These are phyloP conservation scores for Mythimna pallens DNA, from an alignment of 2,888 invertebrate species.

Conservation along the genomic window DNA sequence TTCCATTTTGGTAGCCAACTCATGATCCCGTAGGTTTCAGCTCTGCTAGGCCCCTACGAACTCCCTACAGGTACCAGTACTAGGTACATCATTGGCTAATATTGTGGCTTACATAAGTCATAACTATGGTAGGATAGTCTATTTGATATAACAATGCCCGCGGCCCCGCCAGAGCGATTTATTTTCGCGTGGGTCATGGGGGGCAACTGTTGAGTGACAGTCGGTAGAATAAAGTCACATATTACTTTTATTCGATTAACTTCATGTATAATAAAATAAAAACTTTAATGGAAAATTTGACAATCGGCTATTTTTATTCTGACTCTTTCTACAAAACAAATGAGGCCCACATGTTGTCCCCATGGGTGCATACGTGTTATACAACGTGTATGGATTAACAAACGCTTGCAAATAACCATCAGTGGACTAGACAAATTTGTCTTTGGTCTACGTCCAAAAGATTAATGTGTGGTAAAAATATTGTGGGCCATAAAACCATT, in stretches of 20 bases:
- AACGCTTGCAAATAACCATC: not conserved
- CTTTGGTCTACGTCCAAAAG: constrained; percentile 17
- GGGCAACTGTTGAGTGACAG: not conserved
- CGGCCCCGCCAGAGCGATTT: not conserved
- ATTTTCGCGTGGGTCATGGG: not conserved
- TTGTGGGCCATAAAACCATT: constrained; percentile 28
- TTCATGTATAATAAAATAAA: not conserved
- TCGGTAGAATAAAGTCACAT: not conserved
- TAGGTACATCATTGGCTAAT: not conserved
- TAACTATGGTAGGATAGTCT: not conserved
- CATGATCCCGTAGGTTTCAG: too few species aligned
- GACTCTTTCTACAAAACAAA: not conserved
- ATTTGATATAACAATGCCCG: too few species aligned
- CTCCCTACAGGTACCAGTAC: not conserved
- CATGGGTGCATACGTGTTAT: not conserved
- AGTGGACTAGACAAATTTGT: constrained; percentile 26
- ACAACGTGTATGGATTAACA: constrained; percentile 13
- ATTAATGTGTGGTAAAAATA: constrained; percentile 44
- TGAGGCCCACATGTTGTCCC: not conserved
- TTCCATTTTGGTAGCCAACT: too few species aligned
- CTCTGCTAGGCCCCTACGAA: too few species aligned
- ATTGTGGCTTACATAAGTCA: not conserved
- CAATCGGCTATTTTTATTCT: not conserved
- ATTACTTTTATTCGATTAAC: not conserved
- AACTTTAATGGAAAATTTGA: not conserved